Conservation (phyloP, 2,113 vertebrate species). For the Ceyx margarethae region DNA sequence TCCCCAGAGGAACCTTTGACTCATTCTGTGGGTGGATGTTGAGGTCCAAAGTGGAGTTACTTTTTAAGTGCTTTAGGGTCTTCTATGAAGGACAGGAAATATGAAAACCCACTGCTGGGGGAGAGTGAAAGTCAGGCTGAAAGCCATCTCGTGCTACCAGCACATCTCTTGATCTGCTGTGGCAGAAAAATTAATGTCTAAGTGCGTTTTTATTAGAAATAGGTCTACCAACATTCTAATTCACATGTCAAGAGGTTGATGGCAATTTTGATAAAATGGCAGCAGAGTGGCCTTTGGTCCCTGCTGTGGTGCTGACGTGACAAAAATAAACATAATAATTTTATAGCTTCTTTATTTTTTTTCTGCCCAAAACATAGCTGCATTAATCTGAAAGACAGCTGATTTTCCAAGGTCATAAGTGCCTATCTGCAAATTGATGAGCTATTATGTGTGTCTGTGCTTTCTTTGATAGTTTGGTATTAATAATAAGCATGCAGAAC, state of each 20-base stretch:
- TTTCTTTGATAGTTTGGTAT: slow-evolving; percentile 69
- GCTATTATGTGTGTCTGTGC: slow-evolving; percentile 75
- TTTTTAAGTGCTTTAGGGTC: slow-evolving; percentile 10
- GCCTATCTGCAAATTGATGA: slow-evolving; percentile 78
- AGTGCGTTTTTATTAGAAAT: slow-evolving; percentile 65
- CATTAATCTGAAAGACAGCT: slow-evolving; percentile 76
- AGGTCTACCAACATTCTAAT: slow-evolving; percentile 51
- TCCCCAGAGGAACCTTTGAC: not conserved
- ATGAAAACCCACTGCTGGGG: not conserved
- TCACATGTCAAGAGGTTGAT: slow-evolving; percentile 67
- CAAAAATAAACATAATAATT: slow-evolving; percentile 74
- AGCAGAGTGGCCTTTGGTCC: slow-evolving; percentile 32
- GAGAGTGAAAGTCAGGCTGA: not conserved
- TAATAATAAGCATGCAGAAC: slow-evolving; percentile 72
- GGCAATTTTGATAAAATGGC: slow-evolving; percentile 64
- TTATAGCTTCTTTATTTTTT: slow-evolving; percentile 60
- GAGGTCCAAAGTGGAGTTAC: not conserved
- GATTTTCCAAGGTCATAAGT: slow-evolving; percentile 83
- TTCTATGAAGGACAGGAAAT: not conserved
- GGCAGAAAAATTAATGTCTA: slow-evolving; percentile 40
- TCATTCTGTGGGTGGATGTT: not conserved
- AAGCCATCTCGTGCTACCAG: not conserved
- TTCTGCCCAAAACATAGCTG: slow-evolving; percentile 64
- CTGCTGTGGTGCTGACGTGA: slow-evolving; percentile 53
- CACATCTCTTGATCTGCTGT: not conserved